Evolutionary conservation across 2,113 vertebrate genomes (phyloP), one percentile per base, ranked within the genome.

Genomic region (Alaudala cheleensis): DNA sequence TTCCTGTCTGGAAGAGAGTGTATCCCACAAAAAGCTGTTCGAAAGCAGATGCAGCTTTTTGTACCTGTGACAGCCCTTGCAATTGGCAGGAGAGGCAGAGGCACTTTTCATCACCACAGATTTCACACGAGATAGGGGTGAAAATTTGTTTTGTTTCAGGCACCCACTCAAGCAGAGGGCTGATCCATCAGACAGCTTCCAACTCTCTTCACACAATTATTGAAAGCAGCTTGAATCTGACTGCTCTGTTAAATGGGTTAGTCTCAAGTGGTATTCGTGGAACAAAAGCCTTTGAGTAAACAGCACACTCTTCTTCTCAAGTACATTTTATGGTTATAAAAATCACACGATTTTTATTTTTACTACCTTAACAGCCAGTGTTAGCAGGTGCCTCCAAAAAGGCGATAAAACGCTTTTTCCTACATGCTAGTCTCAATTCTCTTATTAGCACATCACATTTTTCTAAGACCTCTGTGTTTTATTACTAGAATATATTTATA

Each of bases 221-320:
- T 57, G 62, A 77, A 82, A 86, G 71, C 81, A 71, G 79, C 60
- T 90, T 80, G 81, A 88, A 64, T 10, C 44, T 11, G 42, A 62
- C 34, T 78, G 51, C 50, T 58, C 81, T 54, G 26, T 56, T 88
- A 62, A 82, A 50, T 15, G 18, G 51, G 26, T 39, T 64, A 34
- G 23, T 51, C 64, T 95, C 62, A 74, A 93, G 77, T 51, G 23
- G 14, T 40, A 86, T 70, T 85, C 50, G 79, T 12, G 0, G 44
- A 93, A 94, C 45, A 81, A 72, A 86, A 82, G 37, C 39, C 45
- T 79, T 49, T 4, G 28, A 81, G 58, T 69, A 92, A 93, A 91
- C 50, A 67, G 13, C 8, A 4, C 33, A 1, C 28, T 91, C 69
- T 49, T 31, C 60, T 50, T 73, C 49, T 88, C 60, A 50, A 77